A percentile compares a stretch with the other conserved stretches of the same genome.
Evolutionary conservation across 1,140 invertebrate species (phyloP).

Genomic region (Hermatobates lingyangjiaoensis): DNA sequence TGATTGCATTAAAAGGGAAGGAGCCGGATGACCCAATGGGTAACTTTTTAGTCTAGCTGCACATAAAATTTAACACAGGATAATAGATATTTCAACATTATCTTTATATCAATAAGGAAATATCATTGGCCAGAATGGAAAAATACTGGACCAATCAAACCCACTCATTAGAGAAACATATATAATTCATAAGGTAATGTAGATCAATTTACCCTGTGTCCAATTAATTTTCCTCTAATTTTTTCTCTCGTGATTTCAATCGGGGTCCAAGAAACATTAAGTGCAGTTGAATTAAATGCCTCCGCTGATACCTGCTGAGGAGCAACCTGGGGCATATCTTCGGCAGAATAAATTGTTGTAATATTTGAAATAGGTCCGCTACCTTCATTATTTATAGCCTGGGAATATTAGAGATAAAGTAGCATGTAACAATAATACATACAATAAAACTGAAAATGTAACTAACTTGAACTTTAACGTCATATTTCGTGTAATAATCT

Average conservation of each 20-base stretch:
- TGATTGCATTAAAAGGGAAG: too few species aligned
- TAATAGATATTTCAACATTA: too few species aligned
- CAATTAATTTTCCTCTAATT: slow-evolving; percentile 75
- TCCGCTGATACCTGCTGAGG: slow-evolving; percentile 58
- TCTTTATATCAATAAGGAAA: too few species aligned
- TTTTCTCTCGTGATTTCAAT: slow-evolving; percentile 66
- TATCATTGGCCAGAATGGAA: too few species aligned
- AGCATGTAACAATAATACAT: background rate
- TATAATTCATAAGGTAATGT: too few species aligned
- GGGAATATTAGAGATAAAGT: slow-evolving; percentile 17
- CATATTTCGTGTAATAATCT: slow-evolving; percentile 74
- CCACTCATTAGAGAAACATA: too few species aligned
- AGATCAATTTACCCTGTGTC: slow-evolving; percentile 64
- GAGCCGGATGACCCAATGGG: too few species aligned
- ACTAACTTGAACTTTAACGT: slow-evolving; percentile 60
- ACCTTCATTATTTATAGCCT: slow-evolving; percentile 65
- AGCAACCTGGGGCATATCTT: slow-evolving; percentile 83
- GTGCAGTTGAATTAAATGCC: slow-evolving; percentile 73
- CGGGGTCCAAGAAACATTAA: slow-evolving; percentile 82
- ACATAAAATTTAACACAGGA: too few species aligned
- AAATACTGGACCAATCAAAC: too few species aligned
- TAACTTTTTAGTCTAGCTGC: too few species aligned
- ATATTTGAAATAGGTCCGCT: slow-evolving; percentile 61
- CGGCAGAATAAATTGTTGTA: slow-evolving; percentile 68
- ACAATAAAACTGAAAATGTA: background rate